Conservation (phyloP, 2,113 vertebrate species). For the Nannospalax galili region DNA sequence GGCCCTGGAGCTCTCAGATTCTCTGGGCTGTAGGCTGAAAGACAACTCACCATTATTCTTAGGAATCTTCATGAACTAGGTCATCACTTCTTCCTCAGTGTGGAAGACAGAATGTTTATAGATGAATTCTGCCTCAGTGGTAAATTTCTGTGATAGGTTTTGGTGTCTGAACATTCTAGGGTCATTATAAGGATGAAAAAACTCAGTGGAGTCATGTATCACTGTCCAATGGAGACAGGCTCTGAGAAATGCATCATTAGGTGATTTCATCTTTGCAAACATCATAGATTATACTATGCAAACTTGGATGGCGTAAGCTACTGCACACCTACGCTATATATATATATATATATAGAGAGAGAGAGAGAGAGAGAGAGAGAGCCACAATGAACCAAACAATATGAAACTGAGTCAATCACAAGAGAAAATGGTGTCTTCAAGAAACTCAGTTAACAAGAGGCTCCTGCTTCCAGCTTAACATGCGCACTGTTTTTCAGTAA, state of each 20-base stretch:
- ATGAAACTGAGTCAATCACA: neutral
- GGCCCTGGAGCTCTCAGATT: neutral
- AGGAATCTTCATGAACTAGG: slow-evolving; percentile 94
- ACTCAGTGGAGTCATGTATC: neutral
- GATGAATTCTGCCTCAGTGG: slow-evolving; percentile 96
- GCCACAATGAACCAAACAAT: neutral
- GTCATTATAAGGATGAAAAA: neutral
- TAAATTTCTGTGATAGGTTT: slow-evolving; percentile 93
- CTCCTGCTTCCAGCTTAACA: neutral
- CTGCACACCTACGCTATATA: neutral
- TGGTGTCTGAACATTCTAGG: slow-evolving; percentile 84
- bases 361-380: too few species aligned
- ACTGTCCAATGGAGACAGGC: too few species aligned
- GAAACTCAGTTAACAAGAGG: neutral
- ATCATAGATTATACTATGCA: neutral
- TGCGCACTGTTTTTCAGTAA: neutral
- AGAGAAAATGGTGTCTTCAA: neutral
- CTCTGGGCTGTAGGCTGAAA: neutral
- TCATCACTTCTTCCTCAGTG: slow-evolving; percentile 92
- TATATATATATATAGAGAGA: too few species aligned
- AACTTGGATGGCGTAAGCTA: neutral
- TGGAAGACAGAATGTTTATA: slow-evolving; percentile 98
- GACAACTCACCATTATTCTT: slow-evolving; percentile 88
- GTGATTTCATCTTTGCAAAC: neutral
- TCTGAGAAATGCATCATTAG: neutral